Evolutionary conservation across 2,888 invertebrate genomes (phyloP).

Genomic region (Fabriciana adippe): DNA sequence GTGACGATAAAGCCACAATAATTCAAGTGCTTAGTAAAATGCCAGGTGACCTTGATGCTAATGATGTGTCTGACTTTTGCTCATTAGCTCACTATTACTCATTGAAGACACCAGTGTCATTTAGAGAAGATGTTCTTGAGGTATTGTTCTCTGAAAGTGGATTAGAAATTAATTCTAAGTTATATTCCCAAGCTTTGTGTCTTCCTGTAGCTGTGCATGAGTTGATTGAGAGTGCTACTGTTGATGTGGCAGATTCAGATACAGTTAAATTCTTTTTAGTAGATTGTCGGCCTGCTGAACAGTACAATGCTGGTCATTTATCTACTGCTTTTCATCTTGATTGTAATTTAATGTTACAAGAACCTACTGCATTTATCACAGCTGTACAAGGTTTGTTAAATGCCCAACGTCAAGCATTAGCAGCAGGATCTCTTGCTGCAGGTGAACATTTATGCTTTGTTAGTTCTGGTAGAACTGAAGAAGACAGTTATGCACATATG

Average conservation of each 20-base stretch:
- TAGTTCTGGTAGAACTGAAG: conserved; percentile 95
- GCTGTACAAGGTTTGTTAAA: conserved; percentile 96
- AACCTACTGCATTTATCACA: conserved; percentile 96
- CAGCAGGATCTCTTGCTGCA: conserved; percentile 92
- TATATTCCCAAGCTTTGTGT: conserved; percentile 93
- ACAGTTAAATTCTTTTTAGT: conserved; percentile 95
- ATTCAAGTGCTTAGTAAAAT: conserved; percentile 86
- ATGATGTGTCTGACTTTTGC: conserved; percentile 98
- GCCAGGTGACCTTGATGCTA: conserved; percentile 94
- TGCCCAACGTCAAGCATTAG: conserved; percentile 93
- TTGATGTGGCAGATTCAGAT: conserved; percentile 84
- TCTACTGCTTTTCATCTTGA: conserved; percentile 99
- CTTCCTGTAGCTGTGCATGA: conserved; percentile 98
- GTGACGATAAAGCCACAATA: conserved; percentile 86
- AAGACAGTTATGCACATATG: conserved; percentile 98
- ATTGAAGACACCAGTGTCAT: conserved; percentile 95
- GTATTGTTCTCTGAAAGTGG: conserved; percentile 82
- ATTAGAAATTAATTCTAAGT: conserved; percentile 83
- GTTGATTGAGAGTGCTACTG: conserved; percentile 90
- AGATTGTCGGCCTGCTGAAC: conserved; percentile 97
- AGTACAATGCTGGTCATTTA: conserved; percentile 98
- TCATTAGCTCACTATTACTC: conserved; percentile 98
- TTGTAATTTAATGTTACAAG: conserved; percentile 98
- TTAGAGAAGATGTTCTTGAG: conserved; percentile 90
- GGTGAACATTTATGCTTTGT: conserved; percentile 95